phyloP scores from a whole-genome alignment of 2,113 vertebrate genomes.

The Tragelaphus strepsiceros region DNA sequence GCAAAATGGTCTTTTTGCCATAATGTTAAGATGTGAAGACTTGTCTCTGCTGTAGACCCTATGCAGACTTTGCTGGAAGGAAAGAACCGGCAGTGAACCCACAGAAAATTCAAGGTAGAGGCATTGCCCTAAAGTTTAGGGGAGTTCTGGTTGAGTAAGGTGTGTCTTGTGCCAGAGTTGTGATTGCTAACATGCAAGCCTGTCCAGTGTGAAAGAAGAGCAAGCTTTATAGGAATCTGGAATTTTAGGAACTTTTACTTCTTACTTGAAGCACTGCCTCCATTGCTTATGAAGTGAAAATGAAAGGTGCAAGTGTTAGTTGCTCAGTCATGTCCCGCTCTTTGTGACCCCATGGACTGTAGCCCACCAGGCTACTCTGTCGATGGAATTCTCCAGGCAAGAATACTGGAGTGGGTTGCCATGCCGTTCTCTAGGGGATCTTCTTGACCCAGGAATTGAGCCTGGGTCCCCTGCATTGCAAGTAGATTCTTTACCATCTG shows the following conservation, averaged over 20 bases:
- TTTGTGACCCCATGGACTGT: background rate
- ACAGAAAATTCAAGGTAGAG: background rate
- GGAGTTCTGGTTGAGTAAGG: background rate
- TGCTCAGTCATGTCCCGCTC: accelerated
- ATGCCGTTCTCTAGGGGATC: background rate
- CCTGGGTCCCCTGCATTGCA: background rate
- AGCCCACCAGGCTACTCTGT: background rate
- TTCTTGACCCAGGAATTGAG: background rate
- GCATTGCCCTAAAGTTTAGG: background rate
- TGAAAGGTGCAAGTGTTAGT: background rate
- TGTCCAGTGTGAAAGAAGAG: background rate
- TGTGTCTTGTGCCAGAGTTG: background rate
- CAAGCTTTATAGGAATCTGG: background rate
- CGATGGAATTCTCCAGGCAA: background rate
- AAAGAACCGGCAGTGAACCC: background rate
- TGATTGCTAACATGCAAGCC: background rate
- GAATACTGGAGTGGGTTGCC: background rate
- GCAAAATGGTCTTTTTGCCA: background rate
- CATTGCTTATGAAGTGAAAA: background rate
- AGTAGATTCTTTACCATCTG: background rate
- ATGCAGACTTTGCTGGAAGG: background rate
- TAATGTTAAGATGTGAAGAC: background rate
- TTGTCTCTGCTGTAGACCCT: background rate
- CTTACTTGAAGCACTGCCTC: background rate
- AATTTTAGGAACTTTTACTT: background rate